Percentiles rank a stretch among this genome's conserved stretches.
These are phyloP conservation scores for Marcusenius ussheri DNA, from an alignment of 2,113 vertebrate genomes.

Conservation along the genomic window DNA sequence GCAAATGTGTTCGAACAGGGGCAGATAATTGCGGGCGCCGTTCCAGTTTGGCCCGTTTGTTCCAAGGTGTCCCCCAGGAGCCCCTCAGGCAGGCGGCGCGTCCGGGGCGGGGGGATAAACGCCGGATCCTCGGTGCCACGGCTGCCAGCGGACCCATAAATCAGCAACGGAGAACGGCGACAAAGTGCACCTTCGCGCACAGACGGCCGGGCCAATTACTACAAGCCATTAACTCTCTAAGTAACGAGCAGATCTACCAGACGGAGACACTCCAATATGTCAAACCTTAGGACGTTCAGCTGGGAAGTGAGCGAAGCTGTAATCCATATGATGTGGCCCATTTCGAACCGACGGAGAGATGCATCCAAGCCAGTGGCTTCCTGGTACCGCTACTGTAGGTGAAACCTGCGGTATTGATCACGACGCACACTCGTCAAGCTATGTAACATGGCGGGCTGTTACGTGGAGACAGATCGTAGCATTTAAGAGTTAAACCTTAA, in stretches of 20 bases:
- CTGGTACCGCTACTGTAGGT: neutral
- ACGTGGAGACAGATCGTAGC: neutral
- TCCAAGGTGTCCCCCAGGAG: slow-evolving; percentile 44
- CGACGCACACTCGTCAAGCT: neutral
- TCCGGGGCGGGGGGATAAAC: neutral
- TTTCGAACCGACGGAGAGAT: neutral
- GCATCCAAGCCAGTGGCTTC: neutral
- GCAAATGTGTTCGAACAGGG: slow-evolving; percentile 27
- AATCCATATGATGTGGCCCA: slow-evolving; percentile 15
- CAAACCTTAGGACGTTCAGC: slow-evolving; percentile 26
- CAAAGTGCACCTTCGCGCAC: slow-evolving; percentile 50
- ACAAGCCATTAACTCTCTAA: slow-evolving; percentile 64
- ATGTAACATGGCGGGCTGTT: neutral
- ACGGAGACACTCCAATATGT: slow-evolving; percentile 58
- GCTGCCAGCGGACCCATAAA: slow-evolving; percentile 53
- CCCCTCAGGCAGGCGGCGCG: slow-evolving; percentile 1
- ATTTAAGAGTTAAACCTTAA: neutral
- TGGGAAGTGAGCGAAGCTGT: slow-evolving; percentile 18
- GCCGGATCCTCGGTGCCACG: slow-evolving; percentile 32
- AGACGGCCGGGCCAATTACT: slow-evolving; percentile 66
- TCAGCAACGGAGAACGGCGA: slow-evolving; percentile 56
- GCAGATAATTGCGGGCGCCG: slow-evolving; percentile 33
- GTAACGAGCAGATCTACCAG: slow-evolving; percentile 53
- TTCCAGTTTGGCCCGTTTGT: slow-evolving; percentile 45
- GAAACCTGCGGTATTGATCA: neutral